Percentiles rank a stretch among this genome's conserved stretches.
Conservation (phyloP, 2,113 vertebrate genomes). For the Menura novaehollandiae region DNA sequence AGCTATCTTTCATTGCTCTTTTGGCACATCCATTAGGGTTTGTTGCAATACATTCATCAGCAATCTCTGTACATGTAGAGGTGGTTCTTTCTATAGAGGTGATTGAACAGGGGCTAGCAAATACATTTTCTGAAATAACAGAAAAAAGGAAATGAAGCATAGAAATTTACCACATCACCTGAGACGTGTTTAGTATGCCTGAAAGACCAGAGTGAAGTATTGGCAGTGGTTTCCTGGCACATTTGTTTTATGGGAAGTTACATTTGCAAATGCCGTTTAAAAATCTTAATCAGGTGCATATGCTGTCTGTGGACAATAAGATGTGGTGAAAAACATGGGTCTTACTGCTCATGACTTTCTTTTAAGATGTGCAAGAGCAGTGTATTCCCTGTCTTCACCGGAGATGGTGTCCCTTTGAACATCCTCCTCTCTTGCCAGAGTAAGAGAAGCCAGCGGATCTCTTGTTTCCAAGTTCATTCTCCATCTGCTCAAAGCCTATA, state of each 20-base stretch:
- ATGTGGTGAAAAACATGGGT: background rate
- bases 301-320: background rate
- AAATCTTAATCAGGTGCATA: background rate
- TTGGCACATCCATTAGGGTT: background rate
- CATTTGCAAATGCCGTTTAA: background rate
- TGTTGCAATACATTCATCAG: background rate
- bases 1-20: background rate
- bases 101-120: background rate
- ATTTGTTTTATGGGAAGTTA: background rate
- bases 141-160: background rate
- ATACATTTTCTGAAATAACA: background rate
- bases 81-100: background rate
- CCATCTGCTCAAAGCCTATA: background rate
- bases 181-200: background rate
- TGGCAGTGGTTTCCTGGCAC: background rate
- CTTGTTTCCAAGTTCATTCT: background rate
- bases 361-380: background rate
- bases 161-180: slow-evolving; percentile 17
- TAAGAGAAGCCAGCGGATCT: background rate
- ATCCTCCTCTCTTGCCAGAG: background rate
- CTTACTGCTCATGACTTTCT: background rate
- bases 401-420: background rate
- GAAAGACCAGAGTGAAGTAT: background rate
- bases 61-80: background rate
- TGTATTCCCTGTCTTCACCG: background rate